Base-by-base conservation (phyloP, 1,140 invertebrate species). In the Luehdorfia chinensis region DNA sequence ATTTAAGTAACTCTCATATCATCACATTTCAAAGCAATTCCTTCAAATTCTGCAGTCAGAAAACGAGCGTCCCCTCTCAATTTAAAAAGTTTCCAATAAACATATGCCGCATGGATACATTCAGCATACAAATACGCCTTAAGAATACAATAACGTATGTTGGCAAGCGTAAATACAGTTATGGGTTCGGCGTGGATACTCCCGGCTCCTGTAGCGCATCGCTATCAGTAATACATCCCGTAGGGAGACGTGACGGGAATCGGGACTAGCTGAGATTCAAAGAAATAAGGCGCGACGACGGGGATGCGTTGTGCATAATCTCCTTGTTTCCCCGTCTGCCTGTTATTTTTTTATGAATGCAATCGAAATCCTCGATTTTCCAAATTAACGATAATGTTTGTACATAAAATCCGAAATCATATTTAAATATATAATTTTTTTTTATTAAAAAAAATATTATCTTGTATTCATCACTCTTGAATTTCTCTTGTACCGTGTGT, bases 81-180 rank as follows among this genome's bases (percentile, higher is more conserved):
- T 78, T 78, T 66, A 63, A 75, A 76, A 83, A 78, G 60, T 78
- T 77, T 49, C 43, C 59, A 52, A 60, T 66, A 56, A 71, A 68
- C 78, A 83, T 75, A 83, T 83, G 78, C 74, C 73, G 71, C 59
- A 13, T 55, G 50, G 43, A 67, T 73, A 47, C 63, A 69, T 55
- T 56, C 67, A 62, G 78, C 66, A 83, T 83, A 83, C 76, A 61
- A 69, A 83, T 76, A 57, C 47, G 41, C 50, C 46, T 66, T 63
- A 74, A 74, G 69, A 71, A 71, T 65, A 75, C 69, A 68, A 72
- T 72, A 67, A 75, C 71, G 68, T 65, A 70, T 70, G 55, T 63
- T 62, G 66, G 59, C 59, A 62, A 62, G 50, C 61, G 68, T 70
- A 67, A 73, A 78, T 66, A 76, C 62, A 65, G 66, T 67, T 77